Evolutionary conservation across 2,888 invertebrate species (phyloP).

Genomic region (Carabus problematicus): DNA sequence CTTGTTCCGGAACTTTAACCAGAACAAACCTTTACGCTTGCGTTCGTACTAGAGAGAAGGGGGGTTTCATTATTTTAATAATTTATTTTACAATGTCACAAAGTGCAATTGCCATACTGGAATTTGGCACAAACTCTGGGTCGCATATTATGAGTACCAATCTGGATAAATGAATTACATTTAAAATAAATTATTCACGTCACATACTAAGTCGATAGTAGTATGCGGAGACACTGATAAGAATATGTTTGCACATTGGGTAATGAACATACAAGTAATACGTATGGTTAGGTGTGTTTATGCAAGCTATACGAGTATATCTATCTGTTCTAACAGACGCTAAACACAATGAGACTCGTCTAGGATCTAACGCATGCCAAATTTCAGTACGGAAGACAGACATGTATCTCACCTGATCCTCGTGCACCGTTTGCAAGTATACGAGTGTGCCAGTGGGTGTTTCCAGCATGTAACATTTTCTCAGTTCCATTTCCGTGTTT

Average conservation of each 20-base stretch:
- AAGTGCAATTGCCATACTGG: conserved; percentile 31
- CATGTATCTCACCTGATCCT: conserved; percentile 59
- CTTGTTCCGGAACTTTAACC: conserved; percentile 69
- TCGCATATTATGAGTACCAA: neutral
- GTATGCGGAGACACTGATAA: neutral
- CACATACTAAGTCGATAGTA: conserved; percentile 4
- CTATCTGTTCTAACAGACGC: too few relatives aligned
- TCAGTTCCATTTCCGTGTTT: conserved; percentile 75
- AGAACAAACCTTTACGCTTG: conserved; percentile 70
- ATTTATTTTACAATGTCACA: conserved; percentile 27
- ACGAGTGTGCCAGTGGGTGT: conserved; percentile 64
- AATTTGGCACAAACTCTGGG: conserved; percentile 26
- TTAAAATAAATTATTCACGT: conserved; percentile 34
- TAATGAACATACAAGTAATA: neutral
- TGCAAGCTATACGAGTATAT: too few relatives aligned
- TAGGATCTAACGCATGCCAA: conserved; percentile 26
- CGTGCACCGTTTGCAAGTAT: conserved; percentile 64
- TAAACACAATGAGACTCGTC: too few relatives aligned
- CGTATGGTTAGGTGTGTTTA: too few relatives aligned
- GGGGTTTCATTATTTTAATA: conserved; percentile 25
- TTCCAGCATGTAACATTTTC: conserved; percentile 71
- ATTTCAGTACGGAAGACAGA: conserved; percentile 32
- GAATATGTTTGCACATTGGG: neutral
- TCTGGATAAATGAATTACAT: conserved; percentile 12
- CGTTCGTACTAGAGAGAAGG: conserved; percentile 58